Conservation (phyloP, 2,888 invertebrate species). For the Cerastoderma edule region DNA sequence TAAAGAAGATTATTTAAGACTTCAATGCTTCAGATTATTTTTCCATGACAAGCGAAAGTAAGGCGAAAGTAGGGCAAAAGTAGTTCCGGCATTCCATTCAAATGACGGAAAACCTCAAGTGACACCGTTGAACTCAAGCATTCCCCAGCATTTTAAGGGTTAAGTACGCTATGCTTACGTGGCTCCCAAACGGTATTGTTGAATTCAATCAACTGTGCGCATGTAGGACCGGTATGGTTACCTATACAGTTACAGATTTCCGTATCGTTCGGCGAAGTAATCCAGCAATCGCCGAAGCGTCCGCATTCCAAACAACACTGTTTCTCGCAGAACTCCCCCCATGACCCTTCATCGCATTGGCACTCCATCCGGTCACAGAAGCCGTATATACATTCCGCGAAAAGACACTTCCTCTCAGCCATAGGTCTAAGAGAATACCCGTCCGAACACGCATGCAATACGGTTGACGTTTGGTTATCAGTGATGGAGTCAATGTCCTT, state of each 20-base stretch:
- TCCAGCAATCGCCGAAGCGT: slow-evolving; percentile 39
- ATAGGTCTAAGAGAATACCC: not conserved
- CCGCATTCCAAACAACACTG: slow-evolving; percentile 53
- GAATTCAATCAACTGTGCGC: slow-evolving; percentile 55
- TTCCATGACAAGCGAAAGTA: no score
- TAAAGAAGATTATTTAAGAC: no score
- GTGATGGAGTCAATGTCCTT: not conserved
- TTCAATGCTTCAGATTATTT: no score
- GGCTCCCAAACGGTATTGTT: no score
- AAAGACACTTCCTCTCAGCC: not conserved
- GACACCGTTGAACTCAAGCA: no score
- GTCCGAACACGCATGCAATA: not conserved
- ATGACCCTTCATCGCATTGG: not conserved
- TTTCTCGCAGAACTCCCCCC: slow-evolving; percentile 36
- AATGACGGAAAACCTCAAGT: no score
- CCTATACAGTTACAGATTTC: slow-evolving; percentile 62
- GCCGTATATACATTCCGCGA: not conserved
- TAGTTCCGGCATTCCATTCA: no score
- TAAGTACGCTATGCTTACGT: no score
- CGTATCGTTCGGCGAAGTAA: slow-evolving; percentile 24
- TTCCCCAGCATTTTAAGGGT: no score
- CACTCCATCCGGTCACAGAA: not conserved
- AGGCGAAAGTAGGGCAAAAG: no score
- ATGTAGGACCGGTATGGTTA: slow-evolving; percentile 59
- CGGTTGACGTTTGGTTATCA: not conserved